Percentiles rank a stretch among this genome's conserved stretches.
Evolutionary conservation across 2,888 invertebrate genomes (phyloP).

Genomic region (Proisotoma minuta): DNA sequence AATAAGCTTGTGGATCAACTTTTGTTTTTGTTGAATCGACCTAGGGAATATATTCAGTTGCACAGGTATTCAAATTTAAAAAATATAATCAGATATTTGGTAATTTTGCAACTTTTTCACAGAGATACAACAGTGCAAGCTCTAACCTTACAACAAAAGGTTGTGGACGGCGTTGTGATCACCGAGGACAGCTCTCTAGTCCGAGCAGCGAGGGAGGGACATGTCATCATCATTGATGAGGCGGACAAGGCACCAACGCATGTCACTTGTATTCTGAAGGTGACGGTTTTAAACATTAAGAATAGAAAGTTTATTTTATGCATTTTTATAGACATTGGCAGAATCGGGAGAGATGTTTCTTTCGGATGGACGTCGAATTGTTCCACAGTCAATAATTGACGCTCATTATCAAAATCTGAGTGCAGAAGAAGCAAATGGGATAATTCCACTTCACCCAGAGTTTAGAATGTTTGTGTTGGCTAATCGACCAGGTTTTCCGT

Average conservation of each 20-base stretch:
- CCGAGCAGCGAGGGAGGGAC: slow-evolving; percentile 80
- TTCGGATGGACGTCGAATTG: slow-evolving; percentile 87
- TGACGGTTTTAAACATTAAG: slow-evolving; percentile 39
- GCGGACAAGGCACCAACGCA: slow-evolving; percentile 97
- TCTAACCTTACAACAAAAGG: slow-evolving; percentile 83
- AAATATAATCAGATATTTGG: too few relatives aligned
- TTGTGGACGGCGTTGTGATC: slow-evolving; percentile 78
- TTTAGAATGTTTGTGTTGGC: slow-evolving; percentile 91
- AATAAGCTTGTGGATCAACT: slow-evolving; percentile 92
- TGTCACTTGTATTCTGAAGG: slow-evolving; percentile 89
- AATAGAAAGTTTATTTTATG: slow-evolving; percentile 3
- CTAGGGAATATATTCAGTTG: slow-evolving; percentile 90
- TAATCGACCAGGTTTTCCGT: slow-evolving; percentile 95
- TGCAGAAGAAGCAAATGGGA: slow-evolving; percentile 52
- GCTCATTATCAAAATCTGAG: slow-evolving; percentile 46
- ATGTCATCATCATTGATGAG: slow-evolving; percentile 90
- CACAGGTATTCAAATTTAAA: too few relatives aligned
- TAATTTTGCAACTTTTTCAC: slow-evolving; percentile 4
- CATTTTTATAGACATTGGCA: slow-evolving; percentile 64
- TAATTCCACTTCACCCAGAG: slow-evolving; percentile 80
- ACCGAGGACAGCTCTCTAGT: slow-evolving; percentile 94
- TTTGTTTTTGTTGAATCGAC: slow-evolving; percentile 77
- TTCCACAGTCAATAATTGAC: slow-evolving; percentile 55
- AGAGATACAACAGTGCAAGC: slow-evolving; percentile 95
- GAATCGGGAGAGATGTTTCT: slow-evolving; percentile 93